Percentiles rank a stretch among this genome's conserved stretches.
Evolutionary conservation across 2,113 vertebrate species (phyloP).

Genomic region (Sigmodon hispidus): DNA sequence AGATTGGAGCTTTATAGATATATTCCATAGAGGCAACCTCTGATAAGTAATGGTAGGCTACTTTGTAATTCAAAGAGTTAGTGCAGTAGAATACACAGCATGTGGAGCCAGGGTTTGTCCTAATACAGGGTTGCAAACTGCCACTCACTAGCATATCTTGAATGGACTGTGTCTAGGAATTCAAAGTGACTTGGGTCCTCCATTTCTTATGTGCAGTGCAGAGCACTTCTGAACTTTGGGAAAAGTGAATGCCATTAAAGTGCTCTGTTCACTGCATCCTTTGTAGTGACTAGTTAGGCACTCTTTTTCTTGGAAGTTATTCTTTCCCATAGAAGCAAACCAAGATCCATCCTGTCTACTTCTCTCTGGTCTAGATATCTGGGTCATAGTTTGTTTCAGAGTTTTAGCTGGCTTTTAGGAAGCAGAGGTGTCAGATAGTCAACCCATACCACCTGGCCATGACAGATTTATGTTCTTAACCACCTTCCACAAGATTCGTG

Average conservation of each 20-base stretch:
- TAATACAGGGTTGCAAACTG: not conserved
- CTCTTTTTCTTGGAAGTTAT: not conserved
- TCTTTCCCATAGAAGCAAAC: not conserved
- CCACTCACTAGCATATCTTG: not conserved
- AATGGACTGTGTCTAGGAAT: not conserved
- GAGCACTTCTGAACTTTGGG: not conserved
- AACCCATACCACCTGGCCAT: not conserved
- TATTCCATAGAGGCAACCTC: not conserved
- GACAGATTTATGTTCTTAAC: not conserved
- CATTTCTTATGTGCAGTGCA: not conserved
- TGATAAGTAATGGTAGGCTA: not conserved
- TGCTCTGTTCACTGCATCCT: not conserved
- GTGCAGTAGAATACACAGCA: not conserved
- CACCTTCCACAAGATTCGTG: not conserved
- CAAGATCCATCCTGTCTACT: not conserved
- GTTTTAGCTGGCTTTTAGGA: not conserved
- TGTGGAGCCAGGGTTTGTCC: not conserved
- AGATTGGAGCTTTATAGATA: not conserved
- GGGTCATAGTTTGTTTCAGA: slow-evolving; percentile 24
- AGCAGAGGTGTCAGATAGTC: not conserved
- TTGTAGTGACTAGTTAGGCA: not conserved
- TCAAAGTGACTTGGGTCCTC: not conserved
- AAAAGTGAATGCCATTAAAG: not conserved
- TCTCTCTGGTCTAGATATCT: not conserved
- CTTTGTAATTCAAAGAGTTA: not conserved